Base-by-base conservation (phyloP, 53 echinoderm and acorn worm genomes). In the Paelopatides confundens region DNA sequence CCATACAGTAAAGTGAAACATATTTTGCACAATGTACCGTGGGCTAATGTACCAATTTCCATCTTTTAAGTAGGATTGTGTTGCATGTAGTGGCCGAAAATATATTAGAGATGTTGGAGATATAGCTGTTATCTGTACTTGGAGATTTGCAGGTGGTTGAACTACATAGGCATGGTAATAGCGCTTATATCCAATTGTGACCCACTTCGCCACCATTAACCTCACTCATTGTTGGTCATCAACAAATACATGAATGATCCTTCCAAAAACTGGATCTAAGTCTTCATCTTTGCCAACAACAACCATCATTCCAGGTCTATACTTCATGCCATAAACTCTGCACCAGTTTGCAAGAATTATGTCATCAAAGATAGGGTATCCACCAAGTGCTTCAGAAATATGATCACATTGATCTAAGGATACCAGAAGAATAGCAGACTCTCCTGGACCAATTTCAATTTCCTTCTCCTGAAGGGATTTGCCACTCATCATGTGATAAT, bases 61-160 rank as follows among this genome's bases (percentile, higher is more conserved):
- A 27, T 46, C 64, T 54, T 74, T 14, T 18, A 29, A 35, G 78
- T 90, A 90, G n/a, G 85, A 74, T 66, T 77, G 85, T 31, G 90
- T 90, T 50, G 58, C 90, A 86, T 90, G 90, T 26, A 86, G 86
- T 4, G 90, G 90, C 23, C 47, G 26, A 36, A 90, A 90, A 76
- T 74, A 36, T 18, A 85, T 35, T 12, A 90, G 85, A 31, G 63
- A 51, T 34, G 76, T 67, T 24, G 85, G 63, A 27, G 29, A 33
- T 62, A 69, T 29, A 35, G 69, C 90, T 5, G 38, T 39, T 38
- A 90, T 1, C 18, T 48, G 52, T 28, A 36, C 63, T 47, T 65
- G 90, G 33, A 62, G 30, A n/a, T n/a, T n/a, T n/a, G n/a, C n/a
- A 17, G 67, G 30, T 74, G 90, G 86, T 65, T 71, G 28, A 27